Evolutionary conservation across 2,888 invertebrate species (phyloP).

Genomic region (Leptopilina drosophilae): DNA sequence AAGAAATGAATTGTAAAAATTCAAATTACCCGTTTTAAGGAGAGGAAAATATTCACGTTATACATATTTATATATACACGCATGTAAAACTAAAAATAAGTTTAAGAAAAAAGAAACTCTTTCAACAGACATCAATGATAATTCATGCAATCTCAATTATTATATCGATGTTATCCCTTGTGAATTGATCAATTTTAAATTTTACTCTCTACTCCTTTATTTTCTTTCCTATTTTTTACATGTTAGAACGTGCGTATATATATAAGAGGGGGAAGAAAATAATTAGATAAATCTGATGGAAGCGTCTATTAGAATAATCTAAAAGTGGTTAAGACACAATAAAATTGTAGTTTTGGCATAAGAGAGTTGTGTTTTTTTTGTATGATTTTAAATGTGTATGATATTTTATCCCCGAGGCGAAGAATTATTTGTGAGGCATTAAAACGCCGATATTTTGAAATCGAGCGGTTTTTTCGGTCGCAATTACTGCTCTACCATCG

Average conservation of each 20-base stretch:
- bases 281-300: constrained; percentile 3
- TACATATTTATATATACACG: background rate
- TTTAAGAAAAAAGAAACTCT: background rate
- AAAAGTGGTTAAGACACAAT: constrained; percentile 15
- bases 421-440: constrained; percentile 58
- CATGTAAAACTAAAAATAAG: background rate
- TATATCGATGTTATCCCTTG: background rate
- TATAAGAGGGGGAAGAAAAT: background rate
- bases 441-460: constrained; percentile 72
- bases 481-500: constrained; percentile 64
- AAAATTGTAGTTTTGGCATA: constrained; percentile 44
- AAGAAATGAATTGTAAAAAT: too few species aligned
- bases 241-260: too few species aligned
- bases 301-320: background rate
- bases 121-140: background rate
- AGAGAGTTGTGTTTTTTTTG: constrained; percentile 34
- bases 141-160: background rate
- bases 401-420: constrained; percentile 51
- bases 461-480: constrained; percentile 70
- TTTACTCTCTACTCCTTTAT: background rate
- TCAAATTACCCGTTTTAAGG: too few species aligned
- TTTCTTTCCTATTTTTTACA: background rate
- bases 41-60: background rate
- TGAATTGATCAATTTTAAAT: constrained; percentile 5
- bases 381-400: constrained; percentile 44